Evolutionary conservation across 2,888 invertebrate species (phyloP).

Genomic region (Hypercompe scribonia): DNA sequence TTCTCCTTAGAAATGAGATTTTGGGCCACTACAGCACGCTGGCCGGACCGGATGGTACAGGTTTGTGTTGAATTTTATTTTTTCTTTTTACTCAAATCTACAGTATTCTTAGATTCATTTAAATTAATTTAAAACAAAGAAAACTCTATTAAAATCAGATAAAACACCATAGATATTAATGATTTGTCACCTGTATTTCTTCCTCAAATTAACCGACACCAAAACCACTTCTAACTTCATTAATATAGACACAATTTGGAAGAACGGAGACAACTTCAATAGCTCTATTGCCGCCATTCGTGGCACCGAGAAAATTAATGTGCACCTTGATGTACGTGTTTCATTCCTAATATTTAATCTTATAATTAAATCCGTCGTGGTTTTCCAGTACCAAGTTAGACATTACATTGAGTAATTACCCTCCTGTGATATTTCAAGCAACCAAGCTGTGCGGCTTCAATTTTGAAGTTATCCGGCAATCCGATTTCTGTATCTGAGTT

Average conservation of each 20-base stretch:
- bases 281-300: slow-evolving; percentile 37
- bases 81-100: too few relatives aligned
- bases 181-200: not conserved
- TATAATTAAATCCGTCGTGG: slow-evolving; percentile 49
- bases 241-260: slow-evolving; percentile 36
- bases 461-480: slow-evolving; percentile 24
- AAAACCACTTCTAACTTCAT: slow-evolving; percentile 29
- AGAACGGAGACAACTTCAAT: slow-evolving; percentile 31
- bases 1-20: too few relatives aligned
- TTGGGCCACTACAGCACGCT: too few relatives aligned
- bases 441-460: slow-evolving; percentile 21
- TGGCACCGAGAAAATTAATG: slow-evolving; percentile 41
- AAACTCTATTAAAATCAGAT: not conserved
- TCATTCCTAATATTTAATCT: slow-evolving; percentile 49
- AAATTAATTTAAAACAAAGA: not conserved
- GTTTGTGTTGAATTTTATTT: too few relatives aligned
- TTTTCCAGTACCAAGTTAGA: slow-evolving; percentile 33
- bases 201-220: slow-evolving; percentile 22
- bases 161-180: not conserved
- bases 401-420: slow-evolving; percentile 27
- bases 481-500: slow-evolving; percentile 14
- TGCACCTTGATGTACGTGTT: slow-evolving; percentile 39
- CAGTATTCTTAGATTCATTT: too few relatives aligned
- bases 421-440: slow-evolving; percentile 29
- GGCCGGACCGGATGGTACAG: too few relatives aligned